Conservation (phyloP, 2,113 vertebrate genomes). For the Morone saxatilis region DNA sequence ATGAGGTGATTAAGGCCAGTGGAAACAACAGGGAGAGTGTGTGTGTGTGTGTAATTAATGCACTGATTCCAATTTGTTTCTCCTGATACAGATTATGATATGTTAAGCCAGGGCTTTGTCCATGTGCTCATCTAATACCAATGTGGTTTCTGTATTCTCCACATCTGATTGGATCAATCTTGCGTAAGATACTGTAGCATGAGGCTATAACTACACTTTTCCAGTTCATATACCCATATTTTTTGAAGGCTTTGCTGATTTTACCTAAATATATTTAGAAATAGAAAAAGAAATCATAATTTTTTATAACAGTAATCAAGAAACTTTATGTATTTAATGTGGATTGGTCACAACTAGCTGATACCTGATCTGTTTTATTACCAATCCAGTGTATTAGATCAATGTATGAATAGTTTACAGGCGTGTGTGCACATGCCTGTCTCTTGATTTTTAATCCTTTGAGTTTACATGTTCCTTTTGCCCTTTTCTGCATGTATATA, state of each 20-base stretch:
- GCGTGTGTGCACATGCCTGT: background rate
- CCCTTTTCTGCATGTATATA: background rate
- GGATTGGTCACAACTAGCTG: background rate
- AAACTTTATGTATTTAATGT: background rate
- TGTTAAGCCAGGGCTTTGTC: background rate
- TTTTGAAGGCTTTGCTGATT: background rate
- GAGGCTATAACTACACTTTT: background rate
- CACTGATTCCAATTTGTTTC: background rate
- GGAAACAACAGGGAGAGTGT: slow-evolving; percentile 41
- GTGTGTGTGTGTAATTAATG: background rate
- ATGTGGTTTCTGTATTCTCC: background rate
- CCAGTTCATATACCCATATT: background rate
- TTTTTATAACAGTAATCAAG: background rate
- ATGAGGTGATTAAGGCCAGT: slow-evolving; percentile 52
- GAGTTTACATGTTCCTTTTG: background rate
- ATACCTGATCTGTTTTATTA: background rate
- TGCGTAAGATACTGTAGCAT: background rate
- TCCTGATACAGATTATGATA: background rate
- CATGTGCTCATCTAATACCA: background rate
- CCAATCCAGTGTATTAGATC: background rate
- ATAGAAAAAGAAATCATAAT: too few species aligned
- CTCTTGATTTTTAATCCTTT: background rate
- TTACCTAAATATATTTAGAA: too few species aligned
- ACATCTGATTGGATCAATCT: background rate
- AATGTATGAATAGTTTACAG: background rate